These are phyloP conservation scores for Dendroctonus ponderosae DNA, from an alignment of 1,140 invertebrate genomes.

Conservation along the genomic window DNA sequence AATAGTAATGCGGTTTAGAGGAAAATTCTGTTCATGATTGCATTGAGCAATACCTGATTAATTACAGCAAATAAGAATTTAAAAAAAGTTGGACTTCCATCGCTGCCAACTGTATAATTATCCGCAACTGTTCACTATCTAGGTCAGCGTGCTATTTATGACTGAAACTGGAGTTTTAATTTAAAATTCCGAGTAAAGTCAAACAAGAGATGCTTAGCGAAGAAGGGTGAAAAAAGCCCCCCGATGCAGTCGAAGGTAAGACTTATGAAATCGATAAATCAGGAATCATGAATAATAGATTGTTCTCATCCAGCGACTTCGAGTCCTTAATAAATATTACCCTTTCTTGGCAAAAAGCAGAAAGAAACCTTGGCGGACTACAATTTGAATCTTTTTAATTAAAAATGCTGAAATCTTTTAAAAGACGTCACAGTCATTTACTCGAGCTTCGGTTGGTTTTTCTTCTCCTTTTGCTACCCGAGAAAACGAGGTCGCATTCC, in stretches of 20 bases:
- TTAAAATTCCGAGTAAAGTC: too few species aligned
- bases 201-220: too few species aligned
- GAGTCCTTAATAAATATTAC: slow-evolving; percentile 24
- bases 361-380: slow-evolving; percentile 6
- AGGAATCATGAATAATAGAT: slow-evolving; percentile 23
- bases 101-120: too few species aligned
- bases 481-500: slow-evolving; percentile 19
- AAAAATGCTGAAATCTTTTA: slow-evolving; percentile 14
- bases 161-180: too few species aligned
- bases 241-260: too few species aligned
- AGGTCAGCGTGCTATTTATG: too few species aligned
- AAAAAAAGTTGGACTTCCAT: too few species aligned
- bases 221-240: too few species aligned
- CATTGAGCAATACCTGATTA: too few species aligned
- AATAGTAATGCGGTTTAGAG: not conserved
- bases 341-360: slow-evolving; percentile 11
- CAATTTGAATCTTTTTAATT: slow-evolving; percentile 27
- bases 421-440: slow-evolving; percentile 15
- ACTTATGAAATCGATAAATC: not conserved
- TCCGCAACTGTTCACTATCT: not conserved
- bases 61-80: too few species aligned
- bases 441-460: slow-evolving; percentile 11
- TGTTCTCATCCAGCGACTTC: slow-evolving; percentile 4
- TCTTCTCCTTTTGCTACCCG: slow-evolving; percentile 4
- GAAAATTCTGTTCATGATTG: not conserved